Evolutionary conservation across 2,797 vertebrate species (phyloP).

Genomic region (Hafferia zeledoni): DNA sequence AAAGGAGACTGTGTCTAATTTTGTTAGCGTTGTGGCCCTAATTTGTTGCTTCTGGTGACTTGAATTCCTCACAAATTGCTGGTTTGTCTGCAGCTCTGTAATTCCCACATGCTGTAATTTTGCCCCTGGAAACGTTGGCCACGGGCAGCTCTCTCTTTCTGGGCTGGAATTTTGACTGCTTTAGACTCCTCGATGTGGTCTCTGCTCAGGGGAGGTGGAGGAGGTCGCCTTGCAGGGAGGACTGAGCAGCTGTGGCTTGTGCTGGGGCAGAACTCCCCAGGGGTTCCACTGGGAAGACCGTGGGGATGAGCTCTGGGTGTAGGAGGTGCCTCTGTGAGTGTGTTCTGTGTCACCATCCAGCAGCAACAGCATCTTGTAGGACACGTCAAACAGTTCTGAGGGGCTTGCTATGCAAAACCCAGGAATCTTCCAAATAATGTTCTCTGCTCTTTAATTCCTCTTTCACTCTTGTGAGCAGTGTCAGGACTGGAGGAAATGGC

Average conservation of each 20-base stretch:
- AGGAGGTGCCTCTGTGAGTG: background rate
- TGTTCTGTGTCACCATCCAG: background rate
- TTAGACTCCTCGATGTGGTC: background rate
- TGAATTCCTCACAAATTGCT: slow-evolving; percentile 74
- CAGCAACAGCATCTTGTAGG: background rate
- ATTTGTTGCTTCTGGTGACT: slow-evolving; percentile 70
- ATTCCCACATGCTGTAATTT: slow-evolving; percentile 72
- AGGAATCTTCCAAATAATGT: background rate
- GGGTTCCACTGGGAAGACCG: background rate
- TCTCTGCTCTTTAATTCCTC: background rate
- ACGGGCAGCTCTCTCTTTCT: background rate
- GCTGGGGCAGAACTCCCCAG: background rate
- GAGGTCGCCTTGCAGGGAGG: background rate
- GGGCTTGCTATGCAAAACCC: background rate
- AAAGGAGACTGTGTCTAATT: slow-evolving; percentile 63
- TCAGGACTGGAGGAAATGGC: background rate
- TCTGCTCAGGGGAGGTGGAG: background rate
- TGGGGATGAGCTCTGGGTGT: background rate
- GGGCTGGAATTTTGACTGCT: slow-evolving; percentile 14
- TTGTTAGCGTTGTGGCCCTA: slow-evolving; percentile 60
- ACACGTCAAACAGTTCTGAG: background rate
- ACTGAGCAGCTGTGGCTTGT: background rate
- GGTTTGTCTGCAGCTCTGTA: slow-evolving; percentile 71
- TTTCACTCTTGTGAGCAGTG: background rate
- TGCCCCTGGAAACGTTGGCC: slow-evolving; percentile 56